These are phyloP conservation scores for Colletes collaris DNA, from an alignment of 2,888 invertebrate genomes.

Conservation along the genomic window DNA sequence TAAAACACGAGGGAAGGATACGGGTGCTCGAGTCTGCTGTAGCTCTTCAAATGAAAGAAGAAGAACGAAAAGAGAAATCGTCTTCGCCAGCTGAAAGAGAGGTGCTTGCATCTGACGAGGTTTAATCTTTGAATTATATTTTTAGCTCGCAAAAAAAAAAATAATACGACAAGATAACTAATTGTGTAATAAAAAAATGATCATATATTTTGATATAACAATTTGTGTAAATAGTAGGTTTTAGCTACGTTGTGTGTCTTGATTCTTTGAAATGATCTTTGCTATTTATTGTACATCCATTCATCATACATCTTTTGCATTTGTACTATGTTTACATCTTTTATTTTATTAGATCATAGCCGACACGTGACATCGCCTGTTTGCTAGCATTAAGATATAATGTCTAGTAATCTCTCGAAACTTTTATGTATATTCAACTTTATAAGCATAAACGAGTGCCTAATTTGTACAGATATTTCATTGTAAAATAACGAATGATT, in stretches of 20 bases:
- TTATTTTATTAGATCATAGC: constrained; percentile 56
- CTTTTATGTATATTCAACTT: constrained; percentile 75
- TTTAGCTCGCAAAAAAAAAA: constrained; percentile 50
- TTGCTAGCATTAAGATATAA: constrained; percentile 62
- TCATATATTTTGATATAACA: constrained; percentile 83
- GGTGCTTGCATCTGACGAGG: constrained; percentile 80
- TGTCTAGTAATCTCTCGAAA: constrained; percentile 75
- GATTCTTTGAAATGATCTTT: constrained; percentile 77
- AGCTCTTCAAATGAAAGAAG: constrained; percentile 82
- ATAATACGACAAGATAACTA: constrained; percentile 69
- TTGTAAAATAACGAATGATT: constrained; percentile 78
- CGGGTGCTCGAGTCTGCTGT: constrained; percentile 89
- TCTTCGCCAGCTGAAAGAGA: constrained; percentile 77
- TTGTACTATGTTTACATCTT: constrained; percentile 72
- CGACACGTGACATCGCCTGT: constrained; percentile 47
- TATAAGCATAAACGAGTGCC: constrained; percentile 77
- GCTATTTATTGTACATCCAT: constrained; percentile 82
- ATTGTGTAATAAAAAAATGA: constrained; percentile 76
- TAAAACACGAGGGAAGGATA: constrained; percentile 95
- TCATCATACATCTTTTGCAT: constrained; percentile 73
- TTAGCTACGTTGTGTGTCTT: constrained; percentile 78
- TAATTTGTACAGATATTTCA: constrained; percentile 81
- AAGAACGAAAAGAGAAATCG: constrained; percentile 80
- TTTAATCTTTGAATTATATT: constrained; percentile 72
- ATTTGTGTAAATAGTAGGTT: constrained; percentile 83